Evolutionary conservation across 1,140 invertebrate species (phyloP).

Genomic region (Chrysoperla carnea): DNA sequence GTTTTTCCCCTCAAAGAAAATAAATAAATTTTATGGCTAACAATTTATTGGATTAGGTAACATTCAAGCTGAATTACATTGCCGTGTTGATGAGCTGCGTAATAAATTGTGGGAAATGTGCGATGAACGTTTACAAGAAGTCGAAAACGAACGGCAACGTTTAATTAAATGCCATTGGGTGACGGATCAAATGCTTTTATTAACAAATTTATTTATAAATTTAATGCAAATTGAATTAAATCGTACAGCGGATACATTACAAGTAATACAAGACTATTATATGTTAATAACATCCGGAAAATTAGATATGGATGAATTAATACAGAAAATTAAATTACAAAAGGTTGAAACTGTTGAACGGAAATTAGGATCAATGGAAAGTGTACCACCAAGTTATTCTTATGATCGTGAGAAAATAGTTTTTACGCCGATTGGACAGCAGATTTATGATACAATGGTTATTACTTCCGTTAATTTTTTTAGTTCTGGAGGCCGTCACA

Average conservation of each 20-base stretch:
- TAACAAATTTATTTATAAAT: constrained; percentile 30
- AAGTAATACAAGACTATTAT: constrained; percentile 35
- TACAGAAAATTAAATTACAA: too few relatives aligned
- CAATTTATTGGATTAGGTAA: neutral
- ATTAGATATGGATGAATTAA: too few relatives aligned
- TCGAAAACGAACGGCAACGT: constrained; percentile 25
- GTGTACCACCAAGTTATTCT: too few relatives aligned
- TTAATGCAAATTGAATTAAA: constrained; percentile 36
- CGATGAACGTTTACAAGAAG: constrained; percentile 27
- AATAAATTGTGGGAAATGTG: constrained; percentile 26
- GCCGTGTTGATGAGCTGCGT: constrained; percentile 22
- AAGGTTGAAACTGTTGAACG: too few relatives aligned
- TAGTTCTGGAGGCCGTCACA: too few relatives aligned
- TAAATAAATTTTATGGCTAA: too few relatives aligned
- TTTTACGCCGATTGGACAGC: too few relatives aligned
- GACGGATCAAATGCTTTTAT: constrained; percentile 24
- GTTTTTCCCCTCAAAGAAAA: too few relatives aligned
- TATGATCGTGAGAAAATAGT: too few relatives aligned
- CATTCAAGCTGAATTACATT: constrained; percentile 19
- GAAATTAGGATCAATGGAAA: too few relatives aligned
- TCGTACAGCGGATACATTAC: constrained; percentile 28
- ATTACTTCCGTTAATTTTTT: too few relatives aligned
- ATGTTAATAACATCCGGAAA: constrained; percentile 21
- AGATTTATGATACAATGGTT: too few relatives aligned
- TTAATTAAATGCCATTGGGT: constrained; percentile 32